Base-by-base conservation (phyloP, 2,888 invertebrate species). In the Plebejus anna region DNA sequence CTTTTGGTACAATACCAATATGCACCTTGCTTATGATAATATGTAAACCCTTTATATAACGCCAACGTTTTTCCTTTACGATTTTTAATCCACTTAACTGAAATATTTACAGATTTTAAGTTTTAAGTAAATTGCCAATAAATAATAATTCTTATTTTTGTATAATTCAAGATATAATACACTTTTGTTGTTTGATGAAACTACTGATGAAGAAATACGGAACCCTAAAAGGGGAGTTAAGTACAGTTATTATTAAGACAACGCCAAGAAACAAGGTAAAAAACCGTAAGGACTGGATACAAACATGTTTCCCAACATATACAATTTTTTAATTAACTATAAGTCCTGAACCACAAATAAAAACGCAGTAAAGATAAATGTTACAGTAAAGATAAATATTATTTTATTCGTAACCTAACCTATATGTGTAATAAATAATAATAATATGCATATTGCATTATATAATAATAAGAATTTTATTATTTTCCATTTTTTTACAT, bases 81-180 rank as follows among this genome's bases (percentile, higher is more conserved):
- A 57, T 36, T 73, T 73, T 73, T 73, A 51, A 73, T 13, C 75
- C 82, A 83, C 0, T 66, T 7, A 13, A 66, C 36, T 66, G 32
- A 66, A 66, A 66, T 13, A 36, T 66, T 13, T 13, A 28, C 28
- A 11, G 22, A 7, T 2, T n/a, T 59, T 59, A 0, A 47, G 47
- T 47, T 47, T 0, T 47, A 0, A 47, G 9, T 9, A 47, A 47
- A 47, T 47, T 9, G 47, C 47, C 47, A 47, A 47, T 11, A 47
- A 47, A 55, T 55, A 42, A 42, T 7, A 16, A 55, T 42, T 42
- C 2, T 1, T 9, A 42, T 51, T 51, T 51, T 51, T 51, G 11
- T 13, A 13, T 13, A 51, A 13, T 2, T 3, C 51, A 51, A 13
- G 5, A 47, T 51, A 51, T 51, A 51, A 51, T 51, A 51, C 47